A percentile compares a stretch with the other conserved stretches of the same genome.
Conservation (phyloP, 2,888 invertebrate genomes). For the Cephus runcator region DNA sequence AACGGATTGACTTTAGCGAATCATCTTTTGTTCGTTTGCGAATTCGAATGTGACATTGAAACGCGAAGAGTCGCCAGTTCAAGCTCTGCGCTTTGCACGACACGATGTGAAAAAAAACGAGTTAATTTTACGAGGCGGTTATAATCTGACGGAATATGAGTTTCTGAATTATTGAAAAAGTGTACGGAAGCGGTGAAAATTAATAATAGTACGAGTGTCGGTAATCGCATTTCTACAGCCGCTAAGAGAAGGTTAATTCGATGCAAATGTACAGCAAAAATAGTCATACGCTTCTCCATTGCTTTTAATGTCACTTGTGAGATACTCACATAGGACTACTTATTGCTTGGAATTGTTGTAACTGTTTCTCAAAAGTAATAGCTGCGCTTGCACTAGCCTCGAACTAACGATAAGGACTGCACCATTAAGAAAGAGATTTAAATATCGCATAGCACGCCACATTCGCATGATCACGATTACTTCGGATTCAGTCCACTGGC, state of each 20-base stretch:
- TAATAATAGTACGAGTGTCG: slow-evolving; percentile 35
- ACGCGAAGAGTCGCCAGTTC: no score
- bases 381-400: slow-evolving; percentile 14
- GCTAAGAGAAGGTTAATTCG: slow-evolving; percentile 22
- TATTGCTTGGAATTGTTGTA: slow-evolving; percentile 22
- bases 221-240: slow-evolving; percentile 20
- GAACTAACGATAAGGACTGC: not conserved
- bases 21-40: no score
- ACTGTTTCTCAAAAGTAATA: slow-evolving; percentile 14
- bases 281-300: no score
- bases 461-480: not conserved
- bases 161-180: slow-evolving; percentile 37
- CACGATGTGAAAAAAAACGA: no score
- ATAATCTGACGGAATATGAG: slow-evolving; percentile 33
- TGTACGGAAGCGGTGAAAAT: slow-evolving; percentile 33
- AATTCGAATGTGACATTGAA: no score
- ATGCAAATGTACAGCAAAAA: slow-evolving; percentile 24
- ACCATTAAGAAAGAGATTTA: slow-evolving; percentile 3
- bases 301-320: not conserved
- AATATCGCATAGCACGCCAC: not conserved
- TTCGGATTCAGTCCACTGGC: slow-evolving; percentile 4
- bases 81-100: no score
- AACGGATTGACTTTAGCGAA: no score
- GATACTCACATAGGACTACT: not conserved
- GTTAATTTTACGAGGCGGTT: no score